Conservation (phyloP, 2,797 vertebrate genomes). For the Podarcis lilfordi region DNA sequence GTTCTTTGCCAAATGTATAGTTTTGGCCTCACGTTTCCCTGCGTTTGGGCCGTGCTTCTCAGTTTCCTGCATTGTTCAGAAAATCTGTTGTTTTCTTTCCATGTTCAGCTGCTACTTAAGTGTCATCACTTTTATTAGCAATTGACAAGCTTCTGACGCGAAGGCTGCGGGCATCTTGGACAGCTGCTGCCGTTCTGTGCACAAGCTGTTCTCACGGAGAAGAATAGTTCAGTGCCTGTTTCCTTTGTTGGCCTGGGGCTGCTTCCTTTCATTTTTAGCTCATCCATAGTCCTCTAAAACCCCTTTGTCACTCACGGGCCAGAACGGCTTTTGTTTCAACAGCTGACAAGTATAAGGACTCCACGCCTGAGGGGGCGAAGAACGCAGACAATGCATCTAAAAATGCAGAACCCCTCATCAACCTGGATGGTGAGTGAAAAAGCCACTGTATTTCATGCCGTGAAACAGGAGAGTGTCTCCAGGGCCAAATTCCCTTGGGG, state of each 20-base stretch:
- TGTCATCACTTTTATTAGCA: background rate
- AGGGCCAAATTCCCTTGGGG: background rate
- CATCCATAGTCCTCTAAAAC: background rate
- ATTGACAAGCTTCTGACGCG: background rate
- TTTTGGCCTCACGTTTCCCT: background rate
- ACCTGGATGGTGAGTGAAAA: constrained; percentile 90
- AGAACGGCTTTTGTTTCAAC: constrained; percentile 55
- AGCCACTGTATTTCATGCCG: background rate
- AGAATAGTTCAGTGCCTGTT: background rate
- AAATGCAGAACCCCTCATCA: constrained; percentile 88
- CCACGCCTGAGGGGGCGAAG: constrained; percentile 81
- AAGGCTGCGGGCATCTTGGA: background rate
- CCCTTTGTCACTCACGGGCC: background rate
- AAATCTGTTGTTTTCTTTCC: background rate
- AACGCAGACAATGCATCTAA: constrained; percentile 80
- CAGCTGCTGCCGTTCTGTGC: constrained; percentile 10
- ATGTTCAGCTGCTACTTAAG: background rate
- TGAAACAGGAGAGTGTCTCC: background rate
- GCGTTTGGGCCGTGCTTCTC: background rate
- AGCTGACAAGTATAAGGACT: constrained; percentile 96
- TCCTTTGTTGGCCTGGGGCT: background rate
- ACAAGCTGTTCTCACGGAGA: constrained; percentile 3
- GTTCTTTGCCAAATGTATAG: background rate
- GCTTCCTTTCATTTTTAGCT: constrained; percentile 18
- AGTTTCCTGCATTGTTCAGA: background rate